Conservation (phyloP, 2,797 vertebrate species). For the Crypturellus tataupa region DNA sequence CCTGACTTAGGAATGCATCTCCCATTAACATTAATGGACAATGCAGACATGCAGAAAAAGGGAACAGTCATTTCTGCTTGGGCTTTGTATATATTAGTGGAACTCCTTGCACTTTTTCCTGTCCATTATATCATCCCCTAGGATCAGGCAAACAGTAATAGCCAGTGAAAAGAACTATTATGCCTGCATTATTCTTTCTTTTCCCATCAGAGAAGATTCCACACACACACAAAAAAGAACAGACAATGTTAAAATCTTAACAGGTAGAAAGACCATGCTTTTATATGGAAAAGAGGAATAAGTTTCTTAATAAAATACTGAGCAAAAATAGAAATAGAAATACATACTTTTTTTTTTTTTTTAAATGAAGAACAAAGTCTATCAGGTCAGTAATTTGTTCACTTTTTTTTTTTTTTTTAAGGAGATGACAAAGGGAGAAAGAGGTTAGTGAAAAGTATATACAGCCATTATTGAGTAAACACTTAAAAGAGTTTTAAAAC, state of each 20-base stretch:
- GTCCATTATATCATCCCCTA: not conserved
- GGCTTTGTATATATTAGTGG: not conserved
- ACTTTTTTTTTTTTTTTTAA: not conserved
- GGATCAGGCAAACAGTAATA: not conserved
- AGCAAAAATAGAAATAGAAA: not conserved
- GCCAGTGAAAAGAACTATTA: not conserved
- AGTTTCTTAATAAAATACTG: not conserved
- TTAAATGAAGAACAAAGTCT: too few species aligned
- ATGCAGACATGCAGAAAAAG: not conserved
- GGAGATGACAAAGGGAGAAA: not conserved
- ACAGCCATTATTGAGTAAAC: not conserved
- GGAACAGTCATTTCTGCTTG: not conserved
- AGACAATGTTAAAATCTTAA: not conserved
- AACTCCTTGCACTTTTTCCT: not conserved
- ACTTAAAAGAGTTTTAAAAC: not conserved
- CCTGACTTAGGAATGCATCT: not conserved
- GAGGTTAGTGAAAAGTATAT: not conserved
- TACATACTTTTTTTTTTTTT: not conserved
- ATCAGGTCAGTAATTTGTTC: not conserved
- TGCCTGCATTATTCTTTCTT: accelerated
- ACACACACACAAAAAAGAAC: not conserved
- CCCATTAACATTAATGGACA: not conserved
- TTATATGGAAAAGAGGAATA: not conserved
- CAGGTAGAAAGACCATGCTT: not conserved
- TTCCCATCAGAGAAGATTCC: not conserved